These are phyloP conservation scores for Eilema caniola DNA, from an alignment of 2,888 invertebrate species.

Conservation along the genomic window DNA sequence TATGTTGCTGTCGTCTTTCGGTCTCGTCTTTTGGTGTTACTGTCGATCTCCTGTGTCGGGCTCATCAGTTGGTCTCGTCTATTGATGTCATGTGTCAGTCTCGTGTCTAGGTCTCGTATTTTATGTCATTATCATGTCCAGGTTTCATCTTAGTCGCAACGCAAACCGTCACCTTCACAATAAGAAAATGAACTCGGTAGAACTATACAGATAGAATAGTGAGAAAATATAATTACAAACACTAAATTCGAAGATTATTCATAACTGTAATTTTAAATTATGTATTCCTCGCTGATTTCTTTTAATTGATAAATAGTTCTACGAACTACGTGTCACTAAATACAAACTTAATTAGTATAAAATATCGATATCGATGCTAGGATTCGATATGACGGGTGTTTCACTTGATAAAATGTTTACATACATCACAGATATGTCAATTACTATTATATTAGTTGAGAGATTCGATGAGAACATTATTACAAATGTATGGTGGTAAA, in stretches of 20 bases:
- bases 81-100: not conserved
- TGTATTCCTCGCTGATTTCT: slow-evolving; percentile 27
- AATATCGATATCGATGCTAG: slow-evolving; percentile 47
- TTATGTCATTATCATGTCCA: too few species aligned
- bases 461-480: slow-evolving; percentile 49
- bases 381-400: slow-evolving; percentile 46
- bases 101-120: not conserved
- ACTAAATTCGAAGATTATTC: slow-evolving; percentile 13
- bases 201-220: not conserved
- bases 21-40: too few species aligned
- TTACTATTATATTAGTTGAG: slow-evolving; percentile 31
- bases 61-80: not conserved
- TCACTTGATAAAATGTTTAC: slow-evolving; percentile 44
- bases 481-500: slow-evolving; percentile 15
- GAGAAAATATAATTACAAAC: not conserved
- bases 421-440: slow-evolving; percentile 56
- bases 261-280: slow-evolving; percentile 19
- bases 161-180: not conserved
- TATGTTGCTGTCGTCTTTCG: too few species aligned
- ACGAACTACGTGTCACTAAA: slow-evolving; percentile 48
- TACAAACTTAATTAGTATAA: slow-evolving; percentile 34
- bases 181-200: not conserved
- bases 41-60: not conserved
- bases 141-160: not conserved
- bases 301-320: slow-evolving; percentile 36